These are phyloP conservation scores for Ips nitidus DNA, from an alignment of 1,140 invertebrate genomes.

Conservation along the genomic window DNA sequence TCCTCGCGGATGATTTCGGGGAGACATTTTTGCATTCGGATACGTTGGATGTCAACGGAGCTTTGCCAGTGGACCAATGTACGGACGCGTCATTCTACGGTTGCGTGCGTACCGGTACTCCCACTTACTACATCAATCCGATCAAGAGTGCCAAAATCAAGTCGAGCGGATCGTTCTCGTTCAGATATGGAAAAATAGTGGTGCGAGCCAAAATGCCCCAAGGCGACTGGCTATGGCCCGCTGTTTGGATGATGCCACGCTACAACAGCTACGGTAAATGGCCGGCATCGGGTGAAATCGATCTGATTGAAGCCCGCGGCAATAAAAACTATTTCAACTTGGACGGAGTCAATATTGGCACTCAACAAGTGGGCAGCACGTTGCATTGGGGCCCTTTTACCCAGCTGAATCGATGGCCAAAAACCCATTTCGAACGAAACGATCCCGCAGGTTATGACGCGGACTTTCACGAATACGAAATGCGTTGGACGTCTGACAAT, in stretches of 20 bases:
- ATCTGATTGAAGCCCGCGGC: slow-evolving; percentile 61
- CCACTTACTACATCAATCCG: slow-evolving; percentile 59
- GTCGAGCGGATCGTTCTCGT: slow-evolving; percentile 63
- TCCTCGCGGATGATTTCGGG: slow-evolving; percentile 61
- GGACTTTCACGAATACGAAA: slow-evolving; percentile 55
- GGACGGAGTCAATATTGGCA: slow-evolving; percentile 60
- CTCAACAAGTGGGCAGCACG: slow-evolving; percentile 60
- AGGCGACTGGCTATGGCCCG: slow-evolving; percentile 76
- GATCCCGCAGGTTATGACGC: slow-evolving; percentile 53
- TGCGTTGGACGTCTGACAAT: slow-evolving; percentile 55
- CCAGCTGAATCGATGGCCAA: slow-evolving; percentile 57
- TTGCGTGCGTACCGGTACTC: slow-evolving; percentile 54
- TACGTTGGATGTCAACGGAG: slow-evolving; percentile 59
- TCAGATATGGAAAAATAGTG: slow-evolving; percentile 68
- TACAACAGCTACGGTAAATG: slow-evolving; percentile 59
- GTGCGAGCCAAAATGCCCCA: slow-evolving; percentile 69
- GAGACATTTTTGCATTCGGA: slow-evolving; percentile 59
- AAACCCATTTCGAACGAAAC: slow-evolving; percentile 55
- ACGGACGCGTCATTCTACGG: slow-evolving; percentile 59
- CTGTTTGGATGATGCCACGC: slow-evolving; percentile 63
- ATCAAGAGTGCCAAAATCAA: slow-evolving; percentile 67
- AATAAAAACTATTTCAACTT: slow-evolving; percentile 55
- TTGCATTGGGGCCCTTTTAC: slow-evolving; percentile 66
- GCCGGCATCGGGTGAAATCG: slow-evolving; percentile 60
- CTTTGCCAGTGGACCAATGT: slow-evolving; percentile 62